Evolutionary conservation across 2,113 vertebrate species (phyloP).

Genomic region (Tylochromis polylepis): DNA sequence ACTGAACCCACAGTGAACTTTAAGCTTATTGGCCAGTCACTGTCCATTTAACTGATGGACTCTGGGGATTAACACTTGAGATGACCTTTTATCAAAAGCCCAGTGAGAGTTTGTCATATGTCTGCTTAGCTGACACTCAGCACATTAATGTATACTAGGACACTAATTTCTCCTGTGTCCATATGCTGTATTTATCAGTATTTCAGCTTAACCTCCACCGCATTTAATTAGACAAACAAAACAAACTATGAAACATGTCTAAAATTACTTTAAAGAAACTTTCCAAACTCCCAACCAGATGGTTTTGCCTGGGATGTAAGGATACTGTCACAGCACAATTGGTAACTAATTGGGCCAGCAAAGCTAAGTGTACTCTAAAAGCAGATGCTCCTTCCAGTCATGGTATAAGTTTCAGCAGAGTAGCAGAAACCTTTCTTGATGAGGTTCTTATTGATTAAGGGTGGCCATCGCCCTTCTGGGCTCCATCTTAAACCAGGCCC

Average conservation of each 20-base stretch:
- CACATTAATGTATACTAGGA: not conserved
- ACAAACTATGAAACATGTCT: not conserved
- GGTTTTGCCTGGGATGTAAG: not conserved
- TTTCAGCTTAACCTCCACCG: not conserved
- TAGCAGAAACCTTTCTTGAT: slow-evolving; percentile 51
- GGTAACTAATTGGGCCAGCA: not conserved
- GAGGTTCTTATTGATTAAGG: slow-evolving; percentile 67
- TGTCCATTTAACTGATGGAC: slow-evolving; percentile 16
- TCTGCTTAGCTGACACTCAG: not conserved
- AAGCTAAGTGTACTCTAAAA: slow-evolving; percentile 16
- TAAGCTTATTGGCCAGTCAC: not conserved
- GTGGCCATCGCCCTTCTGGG: slow-evolving; percentile 49
- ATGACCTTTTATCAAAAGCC: not conserved
- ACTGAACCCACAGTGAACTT: not conserved
- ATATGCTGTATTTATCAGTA: not conserved
- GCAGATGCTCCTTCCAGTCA: not conserved
- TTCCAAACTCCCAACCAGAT: not conserved
- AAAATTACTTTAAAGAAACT: not conserved
- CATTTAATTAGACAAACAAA: not conserved
- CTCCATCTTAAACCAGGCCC: slow-evolving; percentile 43
- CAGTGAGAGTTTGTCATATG: not conserved
- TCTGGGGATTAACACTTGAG: slow-evolving; percentile 6
- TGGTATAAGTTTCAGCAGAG: slow-evolving; percentile 18
- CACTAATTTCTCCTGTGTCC: not conserved
- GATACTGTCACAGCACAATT: not conserved